phyloP scores from a whole-genome alignment of 2,888 invertebrate genomes.

The Rotaria magnacalcarata region DNA sequence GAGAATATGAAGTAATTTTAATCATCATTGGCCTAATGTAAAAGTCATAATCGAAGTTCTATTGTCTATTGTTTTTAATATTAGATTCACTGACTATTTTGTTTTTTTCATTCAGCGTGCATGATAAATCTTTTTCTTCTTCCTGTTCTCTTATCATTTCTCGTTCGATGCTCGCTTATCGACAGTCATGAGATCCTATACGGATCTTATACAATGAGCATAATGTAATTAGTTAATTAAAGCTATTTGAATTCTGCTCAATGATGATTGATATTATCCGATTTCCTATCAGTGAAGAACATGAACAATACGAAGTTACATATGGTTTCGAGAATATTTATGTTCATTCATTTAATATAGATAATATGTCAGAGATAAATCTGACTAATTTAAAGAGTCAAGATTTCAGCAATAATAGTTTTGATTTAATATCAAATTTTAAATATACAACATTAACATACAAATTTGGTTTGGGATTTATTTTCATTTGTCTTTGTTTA shows the following conservation, averaged over 20 bases:
- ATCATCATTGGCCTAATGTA: neutral
- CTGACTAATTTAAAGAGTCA: neutral
- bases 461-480: neutral
- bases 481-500: neutral
- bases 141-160: neutral
- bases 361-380: neutral
- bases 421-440: neutral
- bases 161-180: too few species aligned
- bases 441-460: neutral
- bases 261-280: neutral
- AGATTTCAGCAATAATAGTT: neutral
- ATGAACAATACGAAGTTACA: neutral
- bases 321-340: neutral
- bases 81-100: neutral
- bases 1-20: neutral
- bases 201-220: neutral
- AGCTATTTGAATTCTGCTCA: neutral
- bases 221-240: neutral
- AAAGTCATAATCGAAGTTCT: neutral
- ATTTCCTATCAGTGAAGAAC: neutral
- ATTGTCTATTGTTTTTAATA: neutral
- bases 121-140: neutral
- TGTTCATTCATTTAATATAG: neutral
- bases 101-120: neutral
- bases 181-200: neutral